These are phyloP conservation scores for Phrynocephalus versicolor DNA, from an alignment of 2,113 vertebrate genomes.

Conservation along the genomic window DNA sequence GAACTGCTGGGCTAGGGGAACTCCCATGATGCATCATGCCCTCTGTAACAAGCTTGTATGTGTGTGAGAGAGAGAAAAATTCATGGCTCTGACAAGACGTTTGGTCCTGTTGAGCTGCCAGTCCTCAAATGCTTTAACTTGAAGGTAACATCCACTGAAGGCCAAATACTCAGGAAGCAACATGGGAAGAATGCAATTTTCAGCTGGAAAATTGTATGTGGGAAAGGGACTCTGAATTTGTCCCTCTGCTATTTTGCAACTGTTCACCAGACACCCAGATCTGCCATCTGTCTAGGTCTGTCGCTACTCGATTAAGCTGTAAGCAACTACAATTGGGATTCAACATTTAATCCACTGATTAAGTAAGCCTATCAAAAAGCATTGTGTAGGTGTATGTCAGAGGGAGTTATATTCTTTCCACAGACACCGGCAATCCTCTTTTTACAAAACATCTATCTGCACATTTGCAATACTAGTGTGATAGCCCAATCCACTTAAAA, in stretches of 20 bases:
- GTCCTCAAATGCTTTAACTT: neutral
- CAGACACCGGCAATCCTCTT: neutral
- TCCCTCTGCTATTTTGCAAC: neutral
- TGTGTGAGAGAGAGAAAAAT: too few species aligned
- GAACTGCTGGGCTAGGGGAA: too few species aligned
- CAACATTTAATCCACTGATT: neutral
- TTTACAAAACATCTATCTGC: too few species aligned
- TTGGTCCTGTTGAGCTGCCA: neutral
- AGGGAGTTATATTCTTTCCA: neutral
- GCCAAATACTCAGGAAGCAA: neutral
- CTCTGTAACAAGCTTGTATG: too few species aligned
- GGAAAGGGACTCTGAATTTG: neutral
- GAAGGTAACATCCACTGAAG: neutral
- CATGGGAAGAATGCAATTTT: neutral
- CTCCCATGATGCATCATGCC: too few species aligned
- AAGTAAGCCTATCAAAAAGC: neutral
- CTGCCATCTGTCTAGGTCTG: neutral
- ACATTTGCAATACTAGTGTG: too few species aligned
- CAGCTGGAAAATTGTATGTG: neutral
- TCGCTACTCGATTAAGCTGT: neutral
- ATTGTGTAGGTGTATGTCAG: neutral
- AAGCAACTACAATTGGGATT: neutral
- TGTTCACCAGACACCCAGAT: neutral
- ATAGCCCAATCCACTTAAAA: too few species aligned
- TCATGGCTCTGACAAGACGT: neutral